Conservation (phyloP, 2,797 vertebrate species). For the Anisognathus igniventris region DNA sequence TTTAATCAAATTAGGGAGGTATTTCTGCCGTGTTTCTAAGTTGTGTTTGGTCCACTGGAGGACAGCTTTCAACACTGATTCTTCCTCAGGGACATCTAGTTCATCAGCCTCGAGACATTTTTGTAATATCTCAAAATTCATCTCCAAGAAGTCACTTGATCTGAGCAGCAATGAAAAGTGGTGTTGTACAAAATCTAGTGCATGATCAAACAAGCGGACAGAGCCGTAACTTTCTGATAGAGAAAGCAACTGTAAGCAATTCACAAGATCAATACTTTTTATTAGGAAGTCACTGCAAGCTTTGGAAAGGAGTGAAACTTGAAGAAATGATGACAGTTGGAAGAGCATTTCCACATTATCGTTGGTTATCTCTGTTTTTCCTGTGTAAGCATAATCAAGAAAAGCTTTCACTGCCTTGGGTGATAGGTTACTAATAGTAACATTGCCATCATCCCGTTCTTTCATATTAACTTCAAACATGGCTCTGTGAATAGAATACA, state of each 20-base stretch:
- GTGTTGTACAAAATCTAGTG: slow-evolving; percentile 83
- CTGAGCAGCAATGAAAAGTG: slow-evolving; percentile 85
- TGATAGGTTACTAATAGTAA: slow-evolving; percentile 87
- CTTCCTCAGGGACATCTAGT: slow-evolving; percentile 86
- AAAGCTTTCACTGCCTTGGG: slow-evolving; percentile 84
- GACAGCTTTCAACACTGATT: slow-evolving; percentile 82
- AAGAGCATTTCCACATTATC: slow-evolving; percentile 92
- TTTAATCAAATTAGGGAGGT: slow-evolving; percentile 81
- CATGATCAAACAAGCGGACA: slow-evolving; percentile 77
- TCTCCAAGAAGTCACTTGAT: slow-evolving; percentile 88
- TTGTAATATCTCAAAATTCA: slow-evolving; percentile 84
- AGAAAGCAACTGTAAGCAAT: slow-evolving; percentile 88
- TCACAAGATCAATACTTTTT: slow-evolving; percentile 86
- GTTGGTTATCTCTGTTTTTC: slow-evolving; percentile 88
- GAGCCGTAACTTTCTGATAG: slow-evolving; percentile 92
- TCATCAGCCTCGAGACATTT: slow-evolving; percentile 84
- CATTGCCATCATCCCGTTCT: slow-evolving; percentile 88
- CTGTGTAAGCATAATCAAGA: slow-evolving; percentile 94
- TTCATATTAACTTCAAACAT: slow-evolving; percentile 98
- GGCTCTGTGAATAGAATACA: slow-evolving; percentile 80
- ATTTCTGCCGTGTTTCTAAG: slow-evolving; percentile 74
- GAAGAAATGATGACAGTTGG: slow-evolving; percentile 80
- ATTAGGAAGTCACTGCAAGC: slow-evolving; percentile 95
- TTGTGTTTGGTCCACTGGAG: slow-evolving; percentile 85
- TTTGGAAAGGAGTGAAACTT: slow-evolving; percentile 85